These are phyloP conservation scores for Heliconius nattereri DNA, from an alignment of 1,140 invertebrate genomes.

Conservation along the genomic window DNA sequence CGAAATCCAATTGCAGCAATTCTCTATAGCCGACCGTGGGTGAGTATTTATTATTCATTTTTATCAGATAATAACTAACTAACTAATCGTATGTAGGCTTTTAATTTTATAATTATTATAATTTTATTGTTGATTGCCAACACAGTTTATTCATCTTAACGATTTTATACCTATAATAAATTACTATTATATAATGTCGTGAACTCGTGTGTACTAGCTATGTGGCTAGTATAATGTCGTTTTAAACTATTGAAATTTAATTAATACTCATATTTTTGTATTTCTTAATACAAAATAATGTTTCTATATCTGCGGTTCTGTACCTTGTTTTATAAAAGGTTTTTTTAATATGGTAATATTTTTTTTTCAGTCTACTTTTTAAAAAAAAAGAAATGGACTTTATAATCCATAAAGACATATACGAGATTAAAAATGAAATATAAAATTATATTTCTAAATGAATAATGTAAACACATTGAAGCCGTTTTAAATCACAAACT, in stretches of 20 bases:
- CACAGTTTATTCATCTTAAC: background rate
- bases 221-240: background rate
- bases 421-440: no score
- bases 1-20: conserved; percentile 75
- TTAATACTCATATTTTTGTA: no score
- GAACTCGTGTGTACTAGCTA: background rate
- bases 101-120: conserved; percentile 16
- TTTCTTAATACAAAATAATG: no score
- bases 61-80: background rate
- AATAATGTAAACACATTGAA: background rate
- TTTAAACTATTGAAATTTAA: no score
- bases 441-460: background rate
- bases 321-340: background rate
- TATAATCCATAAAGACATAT: no score
- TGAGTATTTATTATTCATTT: conserved; percentile 40
- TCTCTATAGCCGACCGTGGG: conserved; percentile 72
- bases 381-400: no score
- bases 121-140: background rate
- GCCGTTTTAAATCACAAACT: background rate
- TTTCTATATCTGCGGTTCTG: background rate
- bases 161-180: background rate
- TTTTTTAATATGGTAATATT: no score
- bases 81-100: background rate
- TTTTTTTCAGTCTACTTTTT: no score
- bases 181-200: background rate